Percentiles rank a stretch among this genome's conserved stretches.
Evolutionary conservation across 2,113 vertebrate genomes (phyloP).

Genomic region (Mixornis gularis): DNA sequence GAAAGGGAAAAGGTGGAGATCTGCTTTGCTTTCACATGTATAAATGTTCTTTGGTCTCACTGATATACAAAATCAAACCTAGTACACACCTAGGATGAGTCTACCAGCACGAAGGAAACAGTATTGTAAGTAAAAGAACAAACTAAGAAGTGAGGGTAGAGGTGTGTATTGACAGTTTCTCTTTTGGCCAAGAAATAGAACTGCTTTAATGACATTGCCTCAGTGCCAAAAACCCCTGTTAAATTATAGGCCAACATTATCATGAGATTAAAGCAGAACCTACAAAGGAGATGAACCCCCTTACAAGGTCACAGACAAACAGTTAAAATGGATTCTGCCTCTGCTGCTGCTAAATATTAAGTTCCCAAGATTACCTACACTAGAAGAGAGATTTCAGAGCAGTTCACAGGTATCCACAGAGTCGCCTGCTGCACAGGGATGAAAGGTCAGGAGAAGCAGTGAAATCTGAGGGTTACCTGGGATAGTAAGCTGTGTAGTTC

Average conservation of each 20-base stretch:
- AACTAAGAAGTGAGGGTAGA: not conserved
- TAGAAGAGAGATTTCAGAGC: not conserved
- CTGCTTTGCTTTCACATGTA: not conserved
- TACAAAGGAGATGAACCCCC: not conserved
- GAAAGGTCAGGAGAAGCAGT: not conserved
- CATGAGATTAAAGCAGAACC: not conserved
- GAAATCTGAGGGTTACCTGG: conserved; percentile 75
- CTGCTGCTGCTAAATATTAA: not conserved
- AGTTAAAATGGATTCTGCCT: not conserved
- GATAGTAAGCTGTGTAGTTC: conserved; percentile 97
- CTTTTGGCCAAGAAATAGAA: not conserved
- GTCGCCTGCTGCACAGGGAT: not conserved
- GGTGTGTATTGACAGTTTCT: not conserved
- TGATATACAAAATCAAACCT: not conserved
- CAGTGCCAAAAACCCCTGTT: not conserved
- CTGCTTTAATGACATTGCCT: not conserved
- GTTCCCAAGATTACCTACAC: not conserved
- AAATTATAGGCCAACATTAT: not conserved
- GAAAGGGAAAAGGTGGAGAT: not conserved
- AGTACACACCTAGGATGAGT: not conserved
- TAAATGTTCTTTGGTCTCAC: not conserved
- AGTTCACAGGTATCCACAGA: not conserved
- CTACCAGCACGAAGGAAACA: not conserved
- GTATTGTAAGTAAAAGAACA: not conserved
- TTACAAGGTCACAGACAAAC: not conserved